Percentiles rank a stretch among this genome's conserved stretches.
Conservation (phyloP, 2,888 invertebrate species). For the Adelognathus sp. region DNA sequence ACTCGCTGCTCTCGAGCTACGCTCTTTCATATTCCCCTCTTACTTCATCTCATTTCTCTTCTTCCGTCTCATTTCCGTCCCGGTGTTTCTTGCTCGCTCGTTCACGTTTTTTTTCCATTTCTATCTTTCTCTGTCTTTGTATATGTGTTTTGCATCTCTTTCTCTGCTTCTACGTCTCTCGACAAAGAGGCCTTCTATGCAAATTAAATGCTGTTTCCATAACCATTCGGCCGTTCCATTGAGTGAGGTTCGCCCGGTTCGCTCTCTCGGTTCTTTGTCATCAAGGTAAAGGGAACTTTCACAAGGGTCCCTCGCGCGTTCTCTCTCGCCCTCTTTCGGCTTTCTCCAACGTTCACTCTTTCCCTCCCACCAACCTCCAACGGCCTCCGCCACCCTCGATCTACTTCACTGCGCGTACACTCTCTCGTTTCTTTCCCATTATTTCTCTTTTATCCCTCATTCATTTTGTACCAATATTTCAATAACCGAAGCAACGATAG, state of each 20-base stretch:
- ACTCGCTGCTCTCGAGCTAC: slow-evolving; percentile 51
- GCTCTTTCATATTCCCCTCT: slow-evolving; percentile 39
- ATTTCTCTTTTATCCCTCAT: slow-evolving; percentile 41
- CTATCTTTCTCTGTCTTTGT: slow-evolving; percentile 45
- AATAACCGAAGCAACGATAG: slow-evolving; percentile 73
- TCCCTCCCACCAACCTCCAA: slow-evolving; percentile 53
- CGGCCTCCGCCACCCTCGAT: slow-evolving; percentile 61
- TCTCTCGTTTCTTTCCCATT: slow-evolving; percentile 19
- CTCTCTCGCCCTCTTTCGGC: slow-evolving; percentile 59
- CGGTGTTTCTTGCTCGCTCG: slow-evolving; percentile 38
- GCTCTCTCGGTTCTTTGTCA: slow-evolving; percentile 78
- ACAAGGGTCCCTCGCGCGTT: slow-evolving; percentile 71
- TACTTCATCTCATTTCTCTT: slow-evolving; percentile 28
- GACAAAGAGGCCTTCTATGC: slow-evolving; percentile 81
- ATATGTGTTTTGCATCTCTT: slow-evolving; percentile 45
- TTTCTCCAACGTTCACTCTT: slow-evolving; percentile 64
- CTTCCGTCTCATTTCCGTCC: slow-evolving; percentile 29
- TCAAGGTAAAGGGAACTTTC: slow-evolving; percentile 80
- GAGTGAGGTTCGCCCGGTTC: slow-evolving; percentile 78
- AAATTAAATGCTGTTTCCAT: slow-evolving; percentile 81
- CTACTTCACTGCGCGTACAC: slow-evolving; percentile 43
- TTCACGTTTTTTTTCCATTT: slow-evolving; percentile 24
- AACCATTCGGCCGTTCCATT: slow-evolving; percentile 81
- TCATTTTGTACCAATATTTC: slow-evolving; percentile 68
- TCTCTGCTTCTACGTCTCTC: slow-evolving; percentile 63